These are phyloP conservation scores for Neria commutata DNA, from an alignment of 2,888 invertebrate genomes.

Conservation along the genomic window DNA sequence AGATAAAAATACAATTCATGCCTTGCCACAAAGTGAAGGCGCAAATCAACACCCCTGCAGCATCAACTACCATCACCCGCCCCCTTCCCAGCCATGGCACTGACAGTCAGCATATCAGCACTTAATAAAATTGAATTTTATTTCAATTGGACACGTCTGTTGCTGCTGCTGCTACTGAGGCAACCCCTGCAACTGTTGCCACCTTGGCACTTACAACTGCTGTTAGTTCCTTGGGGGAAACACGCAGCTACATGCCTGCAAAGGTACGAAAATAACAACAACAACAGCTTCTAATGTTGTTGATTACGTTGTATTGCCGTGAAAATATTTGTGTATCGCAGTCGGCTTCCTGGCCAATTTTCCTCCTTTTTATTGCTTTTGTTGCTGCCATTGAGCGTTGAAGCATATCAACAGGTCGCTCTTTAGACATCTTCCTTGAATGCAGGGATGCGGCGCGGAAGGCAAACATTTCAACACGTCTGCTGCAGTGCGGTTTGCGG, in stretches of 20 bases:
- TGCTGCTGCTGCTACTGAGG: slow-evolving; percentile 6
- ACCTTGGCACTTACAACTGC: slow-evolving; percentile 1
- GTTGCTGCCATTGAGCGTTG: too few species aligned
- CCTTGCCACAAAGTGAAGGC: background rate
- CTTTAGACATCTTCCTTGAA: background rate
- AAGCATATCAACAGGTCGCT: background rate
- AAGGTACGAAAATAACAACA: background rate
- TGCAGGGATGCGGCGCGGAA: too few species aligned
- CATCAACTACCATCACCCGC: slow-evolving; percentile 2
- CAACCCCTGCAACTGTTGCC: background rate
- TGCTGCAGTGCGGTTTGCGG: background rate
- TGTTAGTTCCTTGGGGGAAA: slow-evolving; percentile 43
- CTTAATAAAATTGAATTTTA: slow-evolving; percentile 59
- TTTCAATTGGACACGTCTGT: slow-evolving; percentile 48
- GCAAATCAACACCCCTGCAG: background rate
- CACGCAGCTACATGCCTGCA: slow-evolving; percentile 15
- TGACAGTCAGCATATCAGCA: slow-evolving; percentile 41
- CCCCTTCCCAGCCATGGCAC: background rate
- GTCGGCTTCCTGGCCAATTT: background rate
- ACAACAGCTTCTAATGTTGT: slow-evolving; percentile 27
- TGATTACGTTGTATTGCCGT: slow-evolving; percentile 46
- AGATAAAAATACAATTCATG: slow-evolving; percentile 10
- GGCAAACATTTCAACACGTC: too few species aligned
- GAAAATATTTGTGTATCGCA: slow-evolving; percentile 54
- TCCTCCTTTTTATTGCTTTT: slow-evolving; percentile 31